Evolutionary conservation across 2,113 vertebrate species (phyloP).

Genomic region (Larimichthys crocea): DNA sequence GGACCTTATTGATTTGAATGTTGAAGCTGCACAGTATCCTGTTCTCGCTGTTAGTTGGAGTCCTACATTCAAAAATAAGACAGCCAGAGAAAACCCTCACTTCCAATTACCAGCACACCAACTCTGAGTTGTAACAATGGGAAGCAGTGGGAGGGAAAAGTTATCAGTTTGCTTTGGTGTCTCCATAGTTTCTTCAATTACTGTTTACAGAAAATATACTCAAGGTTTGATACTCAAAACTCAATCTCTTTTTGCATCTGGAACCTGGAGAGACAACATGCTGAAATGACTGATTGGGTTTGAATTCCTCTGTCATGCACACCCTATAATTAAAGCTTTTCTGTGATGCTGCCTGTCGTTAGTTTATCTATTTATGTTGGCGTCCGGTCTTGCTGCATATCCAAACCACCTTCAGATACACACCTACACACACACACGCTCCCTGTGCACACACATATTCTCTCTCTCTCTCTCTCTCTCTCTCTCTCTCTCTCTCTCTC

Average conservation of each 20-base stretch:
- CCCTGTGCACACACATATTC: neutral
- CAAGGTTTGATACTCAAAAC: constrained; percentile 22
- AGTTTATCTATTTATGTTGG: constrained; percentile 66
- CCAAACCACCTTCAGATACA: constrained; percentile 33
- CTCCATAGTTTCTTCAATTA: constrained; percentile 36
- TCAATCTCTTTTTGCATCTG: constrained; percentile 33
- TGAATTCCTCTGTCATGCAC: constrained; percentile 56
- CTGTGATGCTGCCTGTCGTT: constrained; percentile 21
- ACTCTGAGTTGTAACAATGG: constrained; percentile 2
- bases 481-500: neutral
- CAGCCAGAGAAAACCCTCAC: constrained; percentile 22
- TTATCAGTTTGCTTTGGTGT: constrained; percentile 25
- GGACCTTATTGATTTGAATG: constrained; percentile 68
- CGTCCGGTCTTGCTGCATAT: constrained; percentile 38
- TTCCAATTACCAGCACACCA: constrained; percentile 29
- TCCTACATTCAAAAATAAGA: constrained; percentile 31
- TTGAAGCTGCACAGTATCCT: constrained; percentile 39
- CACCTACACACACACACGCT: constrained; percentile 17
- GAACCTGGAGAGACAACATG: constrained; percentile 15
- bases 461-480: neutral
- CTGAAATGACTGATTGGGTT: constrained; percentile 60
- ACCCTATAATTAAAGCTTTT: constrained; percentile 70
- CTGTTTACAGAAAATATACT: constrained; percentile 58
- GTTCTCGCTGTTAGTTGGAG: constrained; percentile 41
- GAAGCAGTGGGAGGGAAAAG: constrained; percentile 8